Percentiles rank a stretch among this genome's conserved stretches.
phyloP scores from a whole-genome alignment of 2,797 vertebrate genomes.

The Natrix natrix region DNA sequence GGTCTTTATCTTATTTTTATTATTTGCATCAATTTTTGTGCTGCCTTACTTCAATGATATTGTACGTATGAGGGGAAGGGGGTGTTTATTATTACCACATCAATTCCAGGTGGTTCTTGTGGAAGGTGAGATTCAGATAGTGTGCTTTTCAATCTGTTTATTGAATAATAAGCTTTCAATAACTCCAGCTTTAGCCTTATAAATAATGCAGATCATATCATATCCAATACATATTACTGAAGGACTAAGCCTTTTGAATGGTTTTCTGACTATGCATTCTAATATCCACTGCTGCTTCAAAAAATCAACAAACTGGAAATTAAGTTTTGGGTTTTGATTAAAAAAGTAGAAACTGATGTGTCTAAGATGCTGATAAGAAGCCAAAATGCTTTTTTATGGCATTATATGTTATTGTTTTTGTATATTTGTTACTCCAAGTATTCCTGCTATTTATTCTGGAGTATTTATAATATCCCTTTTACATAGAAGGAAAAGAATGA shows the following conservation, averaged over 20 bases:
- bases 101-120: background rate
- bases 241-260: background rate
- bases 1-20: background rate
- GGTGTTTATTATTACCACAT: background rate
- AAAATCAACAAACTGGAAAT: background rate
- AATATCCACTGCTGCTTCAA: background rate
- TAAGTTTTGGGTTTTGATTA: background rate
- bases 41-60: background rate
- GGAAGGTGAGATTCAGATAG: background rate
- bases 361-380: background rate
- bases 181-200: background rate
- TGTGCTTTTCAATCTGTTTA: background rate
- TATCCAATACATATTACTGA: background rate
- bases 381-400: background rate
- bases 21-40: background rate
- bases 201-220: background rate
- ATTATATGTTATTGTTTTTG: background rate
- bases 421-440: background rate
- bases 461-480: no score
- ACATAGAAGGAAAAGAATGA: background rate
- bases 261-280: background rate
- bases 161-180: background rate
- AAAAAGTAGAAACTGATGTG: background rate
- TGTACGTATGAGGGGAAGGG: background rate
- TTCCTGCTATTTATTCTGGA: background rate